phyloP scores from a whole-genome alignment of 2,797 vertebrate genomes.

The Craterocephalus amniculus region DNA sequence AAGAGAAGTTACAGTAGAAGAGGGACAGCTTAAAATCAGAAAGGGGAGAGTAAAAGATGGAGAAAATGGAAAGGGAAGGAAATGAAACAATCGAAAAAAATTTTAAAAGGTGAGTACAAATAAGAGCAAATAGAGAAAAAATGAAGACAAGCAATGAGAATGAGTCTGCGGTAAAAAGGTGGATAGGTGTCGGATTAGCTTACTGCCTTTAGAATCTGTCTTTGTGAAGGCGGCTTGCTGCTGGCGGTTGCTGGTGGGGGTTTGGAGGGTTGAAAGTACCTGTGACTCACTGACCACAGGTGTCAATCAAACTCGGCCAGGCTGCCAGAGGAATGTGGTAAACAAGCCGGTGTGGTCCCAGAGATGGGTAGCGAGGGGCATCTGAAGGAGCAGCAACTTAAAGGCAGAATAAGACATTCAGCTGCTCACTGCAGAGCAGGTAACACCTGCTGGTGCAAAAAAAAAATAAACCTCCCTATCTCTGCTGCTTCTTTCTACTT shows the following conservation, averaged over 20 bases:
- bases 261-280: slow-evolving; percentile 37
- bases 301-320: slow-evolving; percentile 63
- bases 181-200: slow-evolving; percentile 49
- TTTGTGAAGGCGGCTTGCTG: slow-evolving; percentile 49
- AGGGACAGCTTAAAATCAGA: too few relatives aligned
- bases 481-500: slow-evolving; percentile 36
- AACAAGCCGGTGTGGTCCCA: slow-evolving; percentile 67
- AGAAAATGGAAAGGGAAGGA: neutral
- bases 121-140: neutral
- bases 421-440: slow-evolving; percentile 37
- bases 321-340: slow-evolving; percentile 63
- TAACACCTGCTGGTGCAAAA: slow-evolving; percentile 52
- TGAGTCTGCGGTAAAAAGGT: slow-evolving; percentile 4
- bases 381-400: slow-evolving; percentile 15
- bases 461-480: slow-evolving; percentile 40
- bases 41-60: neutral
- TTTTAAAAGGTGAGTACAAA: neutral
- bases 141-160: too few relatives aligned
- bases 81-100: too few relatives aligned
- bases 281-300: slow-evolving; percentile 73
- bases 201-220: slow-evolving; percentile 37
- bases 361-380: slow-evolving; percentile 26
- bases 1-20: too few relatives aligned
- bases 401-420: slow-evolving; percentile 44
- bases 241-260: slow-evolving; percentile 15